Conservation (phyloP, 2,888 invertebrate species). For the Lymantria dispar region DNA sequence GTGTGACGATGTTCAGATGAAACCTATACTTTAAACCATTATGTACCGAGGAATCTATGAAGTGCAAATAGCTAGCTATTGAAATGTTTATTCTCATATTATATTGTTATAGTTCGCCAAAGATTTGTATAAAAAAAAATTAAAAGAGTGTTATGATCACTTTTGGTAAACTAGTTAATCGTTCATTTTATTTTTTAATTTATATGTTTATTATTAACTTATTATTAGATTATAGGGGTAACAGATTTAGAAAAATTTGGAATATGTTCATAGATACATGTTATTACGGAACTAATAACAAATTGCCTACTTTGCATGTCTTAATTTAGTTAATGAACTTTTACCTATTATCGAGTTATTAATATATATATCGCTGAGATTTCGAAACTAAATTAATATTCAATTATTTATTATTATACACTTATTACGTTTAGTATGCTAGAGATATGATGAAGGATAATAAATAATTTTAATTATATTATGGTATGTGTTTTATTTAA, state of each 20-base stretch:
- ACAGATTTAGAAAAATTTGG: slow-evolving; percentile 35
- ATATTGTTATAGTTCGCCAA: slow-evolving; percentile 79
- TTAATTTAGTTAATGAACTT: slow-evolving; percentile 59
- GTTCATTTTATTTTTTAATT: slow-evolving; percentile 43
- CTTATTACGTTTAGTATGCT: slow-evolving; percentile 84
- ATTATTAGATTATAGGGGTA: slow-evolving; percentile 34
- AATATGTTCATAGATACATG: slow-evolving; percentile 57
- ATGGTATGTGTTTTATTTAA: slow-evolving; percentile 62
- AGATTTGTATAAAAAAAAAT: slow-evolving; percentile 64
- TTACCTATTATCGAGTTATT: slow-evolving; percentile 73
- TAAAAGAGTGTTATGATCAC: slow-evolving; percentile 66
- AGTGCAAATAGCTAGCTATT: slow-evolving; percentile 40
- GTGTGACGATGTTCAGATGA: slow-evolving; percentile 1
- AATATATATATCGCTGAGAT: slow-evolving; percentile 78
- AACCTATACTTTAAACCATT: slow-evolving; percentile 2
- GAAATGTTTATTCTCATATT: slow-evolving; percentile 60
- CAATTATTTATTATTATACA: slow-evolving; percentile 83
- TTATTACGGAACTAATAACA: slow-evolving; percentile 68
- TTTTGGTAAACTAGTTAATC: slow-evolving; percentile 67
- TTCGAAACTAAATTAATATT: slow-evolving; percentile 81
- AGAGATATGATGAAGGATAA: slow-evolving; percentile 83
- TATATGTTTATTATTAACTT: slow-evolving; percentile 16
- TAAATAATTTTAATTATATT: slow-evolving; percentile 84
- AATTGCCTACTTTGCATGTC: slow-evolving; percentile 78
- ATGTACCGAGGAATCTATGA: slow-evolving; percentile 26